A percentile compares a stretch with the other conserved stretches of the same genome.
These are phyloP conservation scores for Horisme vitalbata DNA, from an alignment of 2,888 invertebrate species.

Conservation along the genomic window DNA sequence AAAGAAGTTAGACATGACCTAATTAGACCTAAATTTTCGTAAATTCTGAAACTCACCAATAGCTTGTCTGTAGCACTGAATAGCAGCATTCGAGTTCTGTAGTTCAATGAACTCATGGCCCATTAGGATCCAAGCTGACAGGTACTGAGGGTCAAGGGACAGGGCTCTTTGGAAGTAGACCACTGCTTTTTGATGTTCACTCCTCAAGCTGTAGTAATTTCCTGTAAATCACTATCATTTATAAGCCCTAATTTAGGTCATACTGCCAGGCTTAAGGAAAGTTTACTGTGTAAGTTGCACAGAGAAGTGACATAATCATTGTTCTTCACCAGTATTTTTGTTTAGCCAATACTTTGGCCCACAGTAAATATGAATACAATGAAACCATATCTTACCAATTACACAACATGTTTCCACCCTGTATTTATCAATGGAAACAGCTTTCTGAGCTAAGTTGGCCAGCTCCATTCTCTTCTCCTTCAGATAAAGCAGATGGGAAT, in stretches of 20 bases:
- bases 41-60: conserved; percentile 85
- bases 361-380: too few relatives aligned
- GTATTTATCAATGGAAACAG: conserved; percentile 97
- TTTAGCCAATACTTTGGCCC: too few relatives aligned
- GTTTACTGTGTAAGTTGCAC: too few relatives aligned
- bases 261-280: too few relatives aligned
- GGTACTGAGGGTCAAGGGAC: conserved; percentile 95
- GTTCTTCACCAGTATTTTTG: too few relatives aligned
- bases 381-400: conserved; percentile 86
- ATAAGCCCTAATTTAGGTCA: too few relatives aligned
- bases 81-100: conserved; percentile 99
- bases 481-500: conserved; percentile 97
- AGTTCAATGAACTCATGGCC: conserved; percentile 99
- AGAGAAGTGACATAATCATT: too few relatives aligned
- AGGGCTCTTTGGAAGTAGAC: conserved; percentile 97
- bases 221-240: conserved; percentile 78
- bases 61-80: conserved; percentile 98
- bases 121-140: conserved; percentile 98
- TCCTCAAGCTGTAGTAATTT: conserved; percentile 97
- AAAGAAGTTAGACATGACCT: too few relatives aligned
- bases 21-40: too few relatives aligned
- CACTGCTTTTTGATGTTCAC: conserved; percentile 99
- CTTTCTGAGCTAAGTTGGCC: conserved; percentile 95
- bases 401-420: conserved; percentile 98
- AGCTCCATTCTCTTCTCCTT: conserved; percentile 96